Conservation (phyloP, 2,888 invertebrate species). For the Galeruca laticollis region DNA sequence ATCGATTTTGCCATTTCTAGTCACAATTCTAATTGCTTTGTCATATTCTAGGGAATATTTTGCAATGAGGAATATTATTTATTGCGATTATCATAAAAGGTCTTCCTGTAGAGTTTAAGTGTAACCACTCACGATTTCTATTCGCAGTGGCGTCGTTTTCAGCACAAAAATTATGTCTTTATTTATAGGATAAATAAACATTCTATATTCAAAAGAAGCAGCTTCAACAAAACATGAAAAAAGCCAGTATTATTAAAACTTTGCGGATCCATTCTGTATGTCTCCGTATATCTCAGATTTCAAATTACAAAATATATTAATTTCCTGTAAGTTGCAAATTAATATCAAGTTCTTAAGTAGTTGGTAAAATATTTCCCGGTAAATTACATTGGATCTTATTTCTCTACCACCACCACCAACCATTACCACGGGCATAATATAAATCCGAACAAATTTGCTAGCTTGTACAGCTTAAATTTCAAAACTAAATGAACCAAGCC, state of each 20-base stretch:
- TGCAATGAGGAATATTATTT: conserved; percentile 37
- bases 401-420: neutral
- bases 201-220: too few relatives aligned
- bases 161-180: too few relatives aligned
- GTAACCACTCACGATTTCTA: conserved; percentile 38
- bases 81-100: conserved; percentile 33
- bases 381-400: conserved; percentile 28
- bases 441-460: conserved; percentile 36
- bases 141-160: conserved; percentile 6
- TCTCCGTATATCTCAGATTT: too few relatives aligned
- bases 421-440: conserved; percentile 23
- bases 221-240: too few relatives aligned
- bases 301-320: neutral
- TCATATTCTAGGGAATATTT: conserved; percentile 36
- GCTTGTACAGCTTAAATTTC: conserved; percentile 37
- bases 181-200: too few relatives aligned
- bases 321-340: neutral
- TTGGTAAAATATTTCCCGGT: conserved; percentile 24
- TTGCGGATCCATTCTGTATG: too few relatives aligned
- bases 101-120: conserved; percentile 37
- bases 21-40: conserved; percentile 36
- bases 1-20: conserved; percentile 37
- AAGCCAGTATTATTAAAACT: too few relatives aligned
- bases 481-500: conserved; percentile 38
- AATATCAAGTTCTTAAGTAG: conserved; percentile 7